These are phyloP conservation scores for Drosophila trichaetosa DNA, from an alignment of 2,888 invertebrate species.

Conservation along the genomic window DNA sequence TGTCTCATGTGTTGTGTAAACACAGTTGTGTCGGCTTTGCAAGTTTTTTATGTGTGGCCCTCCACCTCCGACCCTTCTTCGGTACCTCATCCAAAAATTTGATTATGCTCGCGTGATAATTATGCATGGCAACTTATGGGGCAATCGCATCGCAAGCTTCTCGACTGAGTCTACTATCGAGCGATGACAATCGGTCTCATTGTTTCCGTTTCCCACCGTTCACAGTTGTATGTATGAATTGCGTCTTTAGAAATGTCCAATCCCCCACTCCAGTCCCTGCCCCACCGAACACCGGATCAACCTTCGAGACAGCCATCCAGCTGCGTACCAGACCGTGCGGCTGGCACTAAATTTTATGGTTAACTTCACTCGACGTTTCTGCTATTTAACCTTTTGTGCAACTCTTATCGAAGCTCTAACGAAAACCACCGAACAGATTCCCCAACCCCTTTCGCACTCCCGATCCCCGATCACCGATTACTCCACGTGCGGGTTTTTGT, in stretches of 20 bases:
- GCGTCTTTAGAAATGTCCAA: conserved; percentile 62
- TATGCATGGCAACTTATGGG: conserved; percentile 64
- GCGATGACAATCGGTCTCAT: conserved; percentile 83
- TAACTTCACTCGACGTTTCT: conserved; percentile 62
- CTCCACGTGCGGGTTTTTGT: conserved; percentile 63
- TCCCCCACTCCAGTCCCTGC: not conserved
- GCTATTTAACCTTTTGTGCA: conserved; percentile 76
- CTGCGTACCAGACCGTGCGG: conserved; percentile 58
- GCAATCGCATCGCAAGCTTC: conserved; percentile 51
- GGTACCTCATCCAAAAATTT: conserved; percentile 40
- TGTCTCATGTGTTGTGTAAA: conserved; percentile 36
- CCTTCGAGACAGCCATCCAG: conserved; percentile 51
- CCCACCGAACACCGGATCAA: conserved; percentile 19
- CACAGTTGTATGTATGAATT: conserved; percentile 54
- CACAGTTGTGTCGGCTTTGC: conserved; percentile 65
- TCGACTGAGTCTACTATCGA: conserved; percentile 53
- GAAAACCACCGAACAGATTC: conserved; percentile 12
- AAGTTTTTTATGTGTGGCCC: conserved; percentile 13
- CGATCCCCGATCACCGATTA: conserved; percentile 25
- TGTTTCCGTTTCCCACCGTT: conserved; percentile 81
- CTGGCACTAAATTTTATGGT: conserved; percentile 72
- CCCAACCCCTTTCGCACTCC: conserved; percentile 9
- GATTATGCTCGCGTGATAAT: conserved; percentile 75
- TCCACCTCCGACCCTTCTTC: conserved; percentile 2
- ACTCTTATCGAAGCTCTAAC: conserved; percentile 55